Conservation (phyloP, 1,140 invertebrate genomes). For the Pseudomyrmex gracilis region DNA sequence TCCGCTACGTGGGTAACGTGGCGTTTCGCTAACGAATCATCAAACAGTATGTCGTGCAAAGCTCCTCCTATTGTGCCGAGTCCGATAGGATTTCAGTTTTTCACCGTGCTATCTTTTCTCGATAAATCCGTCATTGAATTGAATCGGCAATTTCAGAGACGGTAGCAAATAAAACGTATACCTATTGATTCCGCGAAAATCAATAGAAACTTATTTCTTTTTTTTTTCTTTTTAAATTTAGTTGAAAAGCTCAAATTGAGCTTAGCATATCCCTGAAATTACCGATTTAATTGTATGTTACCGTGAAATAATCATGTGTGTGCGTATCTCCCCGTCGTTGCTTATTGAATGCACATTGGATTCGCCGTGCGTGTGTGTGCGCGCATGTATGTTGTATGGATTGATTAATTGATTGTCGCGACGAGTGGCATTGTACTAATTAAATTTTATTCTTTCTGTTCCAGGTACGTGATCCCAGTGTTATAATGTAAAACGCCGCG, state of each 20-base stretch:
- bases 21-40: slow-evolving; percentile 54
- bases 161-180: slow-evolving; percentile 14
- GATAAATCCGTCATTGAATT: slow-evolving; percentile 35
- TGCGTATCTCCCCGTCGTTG: slow-evolving; percentile 15
- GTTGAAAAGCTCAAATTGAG: slow-evolving; percentile 21
- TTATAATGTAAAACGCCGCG: slow-evolving; percentile 37
- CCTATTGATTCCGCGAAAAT: slow-evolving; percentile 10
- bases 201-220: not conserved
- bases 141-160: slow-evolving; percentile 18
- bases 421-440: slow-evolving; percentile 46
- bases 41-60: slow-evolving; percentile 49
- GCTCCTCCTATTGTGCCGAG: slow-evolving; percentile 25
- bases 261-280: slow-evolving; percentile 16
- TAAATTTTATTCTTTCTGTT: slow-evolving; percentile 66
- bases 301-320: slow-evolving; percentile 33
- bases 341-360: slow-evolving; percentile 24
- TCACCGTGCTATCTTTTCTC: slow-evolving; percentile 31
- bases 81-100: slow-evolving; percentile 24
- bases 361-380: not conserved
- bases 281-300: slow-evolving; percentile 9
- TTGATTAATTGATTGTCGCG: slow-evolving; percentile 53
- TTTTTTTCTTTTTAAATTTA: not conserved
- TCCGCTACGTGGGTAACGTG: slow-evolving; percentile 17
- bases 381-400: not conserved
- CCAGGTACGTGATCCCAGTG: slow-evolving; percentile 62